phyloP scores from a whole-genome alignment of 1,140 invertebrate species.

The Ooceraea biroi region DNA sequence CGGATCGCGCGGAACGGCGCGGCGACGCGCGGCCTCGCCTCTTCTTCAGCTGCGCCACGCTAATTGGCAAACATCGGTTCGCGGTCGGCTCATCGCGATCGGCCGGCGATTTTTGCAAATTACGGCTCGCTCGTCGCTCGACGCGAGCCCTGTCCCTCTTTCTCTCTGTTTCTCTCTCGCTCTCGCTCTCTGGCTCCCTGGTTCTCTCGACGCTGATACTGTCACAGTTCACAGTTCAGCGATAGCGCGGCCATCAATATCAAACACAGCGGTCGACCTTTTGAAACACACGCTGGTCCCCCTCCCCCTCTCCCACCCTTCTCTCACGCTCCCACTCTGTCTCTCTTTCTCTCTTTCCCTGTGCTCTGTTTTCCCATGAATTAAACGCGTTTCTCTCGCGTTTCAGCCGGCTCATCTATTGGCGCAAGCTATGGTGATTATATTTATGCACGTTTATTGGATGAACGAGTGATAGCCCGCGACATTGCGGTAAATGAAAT shows the following conservation, averaged over 20 bases:
- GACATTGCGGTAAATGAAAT: slow-evolving; percentile 26
- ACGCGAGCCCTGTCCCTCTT: slow-evolving; percentile 49
- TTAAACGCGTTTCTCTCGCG: slow-evolving; percentile 32
- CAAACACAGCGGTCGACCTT: slow-evolving; percentile 44
- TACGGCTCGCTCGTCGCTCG: slow-evolving; percentile 70
- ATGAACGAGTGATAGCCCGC: slow-evolving; percentile 22
- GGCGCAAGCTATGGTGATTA: slow-evolving; percentile 18
- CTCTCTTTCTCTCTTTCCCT: slow-evolving; percentile 2
- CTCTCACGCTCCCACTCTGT: background rate
- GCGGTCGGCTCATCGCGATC: slow-evolving; percentile 77
- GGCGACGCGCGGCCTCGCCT: slow-evolving; percentile 70
- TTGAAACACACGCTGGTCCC: slow-evolving; percentile 21
- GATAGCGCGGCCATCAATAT: slow-evolving; percentile 59
- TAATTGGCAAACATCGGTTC: slow-evolving; percentile 81
- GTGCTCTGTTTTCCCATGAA: slow-evolving; percentile 21
- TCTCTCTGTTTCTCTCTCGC: slow-evolving; percentile 64
- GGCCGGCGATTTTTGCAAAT: slow-evolving; percentile 79
- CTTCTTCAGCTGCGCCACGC: slow-evolving; percentile 61
- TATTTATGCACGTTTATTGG: background rate
- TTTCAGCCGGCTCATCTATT: slow-evolving; percentile 5
- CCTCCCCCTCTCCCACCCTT: background rate
- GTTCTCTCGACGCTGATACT: slow-evolving; percentile 57
- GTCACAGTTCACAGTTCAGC: slow-evolving; percentile 42
- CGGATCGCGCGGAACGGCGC: too few relatives aligned
- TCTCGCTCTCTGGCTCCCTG: slow-evolving; percentile 46